Conservation (phyloP, 2,113 vertebrate genomes). For the Pandion haliaetus region DNA sequence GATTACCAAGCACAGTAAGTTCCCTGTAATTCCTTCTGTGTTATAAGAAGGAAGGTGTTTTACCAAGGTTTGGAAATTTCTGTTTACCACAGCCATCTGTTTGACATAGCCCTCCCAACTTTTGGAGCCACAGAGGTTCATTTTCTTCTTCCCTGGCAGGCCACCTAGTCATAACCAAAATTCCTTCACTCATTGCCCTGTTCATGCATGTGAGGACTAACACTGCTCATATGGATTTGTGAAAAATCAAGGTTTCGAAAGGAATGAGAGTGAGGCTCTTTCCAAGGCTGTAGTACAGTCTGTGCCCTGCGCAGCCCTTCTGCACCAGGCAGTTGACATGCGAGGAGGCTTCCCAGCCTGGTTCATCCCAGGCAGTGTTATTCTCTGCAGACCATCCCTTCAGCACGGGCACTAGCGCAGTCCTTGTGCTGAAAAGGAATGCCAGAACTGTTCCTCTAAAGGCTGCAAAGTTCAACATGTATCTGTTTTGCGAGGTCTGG, state of each 20-base stretch:
- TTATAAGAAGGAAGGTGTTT: constrained; percentile 14
- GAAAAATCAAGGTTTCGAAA: background rate
- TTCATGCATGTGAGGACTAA: background rate
- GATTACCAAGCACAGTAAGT: background rate
- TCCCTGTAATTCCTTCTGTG: background rate
- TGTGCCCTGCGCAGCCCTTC: background rate
- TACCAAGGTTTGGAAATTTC: background rate
- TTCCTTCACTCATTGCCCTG: background rate
- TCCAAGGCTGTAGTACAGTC: background rate
- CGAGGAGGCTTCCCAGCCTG: background rate
- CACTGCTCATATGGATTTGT: background rate
- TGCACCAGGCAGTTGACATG: background rate
- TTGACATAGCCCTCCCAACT: background rate
- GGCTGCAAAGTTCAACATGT: background rate
- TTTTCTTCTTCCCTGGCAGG: background rate
- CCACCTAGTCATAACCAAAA: background rate
- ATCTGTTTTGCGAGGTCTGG: background rate
- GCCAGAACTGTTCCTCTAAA: background rate
- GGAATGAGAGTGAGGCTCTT: background rate
- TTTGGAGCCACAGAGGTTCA: background rate
- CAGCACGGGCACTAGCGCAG: accelerated
- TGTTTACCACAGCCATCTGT: background rate
- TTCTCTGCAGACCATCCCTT: background rate
- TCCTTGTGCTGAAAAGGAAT: background rate
- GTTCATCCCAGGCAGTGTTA: background rate